Conservation (phyloP, 2,113 vertebrate species). For the Eulemur macaco region DNA sequence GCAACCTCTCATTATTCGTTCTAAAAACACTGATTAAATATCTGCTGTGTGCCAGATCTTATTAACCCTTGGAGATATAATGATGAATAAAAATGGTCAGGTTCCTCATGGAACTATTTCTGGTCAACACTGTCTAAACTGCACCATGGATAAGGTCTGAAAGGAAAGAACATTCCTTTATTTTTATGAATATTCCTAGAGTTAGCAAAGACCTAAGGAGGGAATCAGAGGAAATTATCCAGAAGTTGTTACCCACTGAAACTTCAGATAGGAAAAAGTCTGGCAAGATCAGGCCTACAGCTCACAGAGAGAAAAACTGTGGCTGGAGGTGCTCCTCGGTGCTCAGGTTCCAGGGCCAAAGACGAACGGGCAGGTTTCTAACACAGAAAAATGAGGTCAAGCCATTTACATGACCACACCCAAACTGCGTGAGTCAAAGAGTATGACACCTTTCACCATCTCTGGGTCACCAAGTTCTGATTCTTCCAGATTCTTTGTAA, state of each 20-base stretch:
- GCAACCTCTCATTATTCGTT: background rate
- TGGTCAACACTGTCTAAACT: background rate
- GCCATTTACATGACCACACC: rapidly evolving
- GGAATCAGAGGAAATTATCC: background rate
- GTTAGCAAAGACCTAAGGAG: background rate
- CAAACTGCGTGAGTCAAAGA: background rate
- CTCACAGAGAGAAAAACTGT: background rate
- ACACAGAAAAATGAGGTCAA: background rate
- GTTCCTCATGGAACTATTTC: background rate
- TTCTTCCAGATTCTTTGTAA: background rate
- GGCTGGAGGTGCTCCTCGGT: background rate
- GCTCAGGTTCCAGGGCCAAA: background rate
- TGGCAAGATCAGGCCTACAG: background rate
- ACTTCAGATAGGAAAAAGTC: background rate
- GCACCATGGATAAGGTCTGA: background rate
- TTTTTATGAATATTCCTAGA: background rate
- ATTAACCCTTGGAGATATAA: background rate
- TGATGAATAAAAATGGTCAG: background rate
- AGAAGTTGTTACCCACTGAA: background rate
- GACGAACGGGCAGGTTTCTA: background rate
- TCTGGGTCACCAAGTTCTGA: background rate
- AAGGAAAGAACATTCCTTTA: background rate
- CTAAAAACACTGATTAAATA: background rate
- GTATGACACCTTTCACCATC: background rate
- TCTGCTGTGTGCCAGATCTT: no score